phyloP scores from a whole-genome alignment of 1,140 invertebrate genomes.

The Eupeodes corollae region DNA sequence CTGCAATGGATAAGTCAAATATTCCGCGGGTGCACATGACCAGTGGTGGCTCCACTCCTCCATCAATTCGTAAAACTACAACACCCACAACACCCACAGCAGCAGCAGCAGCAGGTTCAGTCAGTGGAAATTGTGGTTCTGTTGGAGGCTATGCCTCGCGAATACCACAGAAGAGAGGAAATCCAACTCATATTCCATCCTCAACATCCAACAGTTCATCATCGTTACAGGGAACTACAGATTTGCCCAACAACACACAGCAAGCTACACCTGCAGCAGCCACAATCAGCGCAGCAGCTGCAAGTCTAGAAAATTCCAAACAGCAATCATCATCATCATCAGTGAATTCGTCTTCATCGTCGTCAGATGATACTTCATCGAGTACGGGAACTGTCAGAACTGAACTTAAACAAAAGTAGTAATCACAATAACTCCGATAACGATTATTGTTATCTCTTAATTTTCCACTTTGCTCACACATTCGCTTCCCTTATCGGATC shows the following conservation, averaged over 20 bases:
- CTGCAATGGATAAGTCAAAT: background rate
- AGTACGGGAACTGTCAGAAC: conserved; percentile 34
- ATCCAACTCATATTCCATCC: conserved; percentile 3
- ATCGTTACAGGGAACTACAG: conserved; percentile 12
- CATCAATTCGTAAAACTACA: conserved; percentile 1
- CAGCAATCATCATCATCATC: background rate
- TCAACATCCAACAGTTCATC: background rate
- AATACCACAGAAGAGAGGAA: conserved; percentile 20
- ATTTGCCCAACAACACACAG: conserved; percentile 13
- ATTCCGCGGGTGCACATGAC: background rate
- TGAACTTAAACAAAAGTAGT: conserved; percentile 25
- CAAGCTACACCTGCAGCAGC: conserved; percentile 4
- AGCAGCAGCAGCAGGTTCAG: background rate
- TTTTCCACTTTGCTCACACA: background rate
- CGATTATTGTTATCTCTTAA: background rate
- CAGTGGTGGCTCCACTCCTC: background rate
- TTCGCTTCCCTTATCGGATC: background rate
- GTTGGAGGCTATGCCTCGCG: conserved; percentile 4
- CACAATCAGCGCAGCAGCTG: conserved; percentile 1
- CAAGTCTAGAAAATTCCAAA: background rate
- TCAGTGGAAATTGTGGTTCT: too few species aligned
- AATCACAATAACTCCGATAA: background rate
- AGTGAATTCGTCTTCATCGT: conserved; percentile 15
- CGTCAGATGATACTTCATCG: conserved; percentile 1
- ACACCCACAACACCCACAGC: background rate